Conservation (phyloP, 2,888 invertebrate genomes). For the Bellardia bayeri region DNA sequence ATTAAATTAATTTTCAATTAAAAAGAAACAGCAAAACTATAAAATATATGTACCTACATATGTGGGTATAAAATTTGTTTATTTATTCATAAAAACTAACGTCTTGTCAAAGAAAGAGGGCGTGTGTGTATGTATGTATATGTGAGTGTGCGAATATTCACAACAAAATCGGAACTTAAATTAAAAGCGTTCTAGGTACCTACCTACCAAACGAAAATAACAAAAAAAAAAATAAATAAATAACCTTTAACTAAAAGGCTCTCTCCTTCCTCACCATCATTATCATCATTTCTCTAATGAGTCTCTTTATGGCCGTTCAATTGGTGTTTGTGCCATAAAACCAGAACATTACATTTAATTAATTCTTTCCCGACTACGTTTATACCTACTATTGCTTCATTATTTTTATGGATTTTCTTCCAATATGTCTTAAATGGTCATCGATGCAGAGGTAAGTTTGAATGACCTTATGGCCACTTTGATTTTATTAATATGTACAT, state of each 20-base stretch:
- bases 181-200: no score
- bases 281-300: slow-evolving; percentile 34
- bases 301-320: slow-evolving; percentile 67
- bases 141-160: neutral
- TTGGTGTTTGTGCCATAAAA: slow-evolving; percentile 62
- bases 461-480: slow-evolving; percentile 9
- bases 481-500: neutral
- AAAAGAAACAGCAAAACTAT: no score
- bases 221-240: slow-evolving; percentile 17
- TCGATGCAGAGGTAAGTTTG: slow-evolving; percentile 59
- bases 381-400: neutral
- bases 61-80: no score
- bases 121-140: neutral
- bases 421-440: slow-evolving; percentile 56
- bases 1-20: no score
- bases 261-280: slow-evolving; percentile 2
- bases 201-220: neutral
- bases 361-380: slow-evolving; percentile 36
- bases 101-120: neutral
- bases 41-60: no score
- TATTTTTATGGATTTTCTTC: slow-evolving; percentile 58
- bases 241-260: slow-evolving; percentile 29
- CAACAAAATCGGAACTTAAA: no score
- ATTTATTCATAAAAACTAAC: no score
- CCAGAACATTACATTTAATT: slow-evolving; percentile 66